Base-by-base conservation (phyloP, 2,113 vertebrate genomes). In the Phodopus roborovskii region DNA sequence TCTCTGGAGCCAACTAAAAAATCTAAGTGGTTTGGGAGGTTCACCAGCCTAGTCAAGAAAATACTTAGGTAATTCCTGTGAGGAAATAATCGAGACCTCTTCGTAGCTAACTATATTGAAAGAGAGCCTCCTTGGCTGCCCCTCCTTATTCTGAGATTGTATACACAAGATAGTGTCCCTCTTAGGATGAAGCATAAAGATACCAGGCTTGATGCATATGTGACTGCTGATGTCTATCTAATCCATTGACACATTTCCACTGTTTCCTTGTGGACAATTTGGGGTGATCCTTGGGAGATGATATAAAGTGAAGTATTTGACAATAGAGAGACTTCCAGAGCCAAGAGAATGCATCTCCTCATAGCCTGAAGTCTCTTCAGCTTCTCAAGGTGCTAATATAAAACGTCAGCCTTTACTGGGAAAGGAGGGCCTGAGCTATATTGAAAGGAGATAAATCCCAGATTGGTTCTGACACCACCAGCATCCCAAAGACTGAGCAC, bases 381-480 rank as follows among this genome's bases (percentile, higher is more conserved):
- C 3, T 82, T 92, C 58, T 48, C 26, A 30, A 48, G 30, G 45
- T 48, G 11, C 7, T 79, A 8, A 58, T 45, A 42, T 48, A 87
- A 33, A 12, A n/a, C 66, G 16, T 58, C 3, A n/a, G 22, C 16
- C 12, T 92, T 42, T 68, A 19, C 1, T 39, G 30, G 20, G 28
- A 56, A 74, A 45, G 22, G 50, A 75, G 24, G 48, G 74, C 36
- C n/a, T 13, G 11, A 68, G 36, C 11, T 82, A 98, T 98, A 98
- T 92, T 96, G 98, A 71, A 97, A 97, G 60, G 68, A 82, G 91
- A 84, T 82, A 56, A 19, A 7, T 0, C 24, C 42, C 74, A 88
- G 39, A 70, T 90, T 28, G 95, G 24, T 94, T 45, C 90, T 64
- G 0, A 97, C 24, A 11, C 4, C 33, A 13, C 70, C 6, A 60